phyloP scores from a whole-genome alignment of 2,797 vertebrate genomes.

The Clarias laeviceps region DNA sequence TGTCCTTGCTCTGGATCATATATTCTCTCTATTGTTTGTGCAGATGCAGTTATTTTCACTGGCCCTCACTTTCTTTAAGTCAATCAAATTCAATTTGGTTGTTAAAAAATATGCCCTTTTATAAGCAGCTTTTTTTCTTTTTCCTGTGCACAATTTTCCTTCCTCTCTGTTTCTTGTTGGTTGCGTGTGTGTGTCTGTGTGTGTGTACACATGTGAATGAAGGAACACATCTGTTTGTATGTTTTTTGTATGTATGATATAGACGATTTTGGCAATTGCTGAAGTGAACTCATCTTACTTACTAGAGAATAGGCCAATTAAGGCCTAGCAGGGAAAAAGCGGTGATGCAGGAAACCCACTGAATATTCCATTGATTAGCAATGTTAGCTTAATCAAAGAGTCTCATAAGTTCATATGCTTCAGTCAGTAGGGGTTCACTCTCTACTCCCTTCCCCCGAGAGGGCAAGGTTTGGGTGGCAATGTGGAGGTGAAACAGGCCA shows the following conservation, averaged over 20 bases:
- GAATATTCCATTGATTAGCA: slow-evolving; percentile 84
- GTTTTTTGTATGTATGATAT: slow-evolving; percentile 43
- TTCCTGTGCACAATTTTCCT: slow-evolving; percentile 18
- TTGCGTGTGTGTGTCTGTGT: slow-evolving; percentile 13
- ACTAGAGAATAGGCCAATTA: slow-evolving; percentile 81
- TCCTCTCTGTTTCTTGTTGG: not conserved
- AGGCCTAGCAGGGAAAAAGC: slow-evolving; percentile 68
- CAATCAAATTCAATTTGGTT: slow-evolving; percentile 53
- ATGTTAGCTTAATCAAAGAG: slow-evolving; percentile 77
- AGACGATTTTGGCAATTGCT: slow-evolving; percentile 59
- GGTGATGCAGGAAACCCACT: slow-evolving; percentile 79
- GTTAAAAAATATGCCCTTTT: slow-evolving; percentile 37
- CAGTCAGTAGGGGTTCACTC: slow-evolving; percentile 61
- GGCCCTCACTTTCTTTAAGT: slow-evolving; percentile 38
- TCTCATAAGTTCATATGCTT: slow-evolving; percentile 59
- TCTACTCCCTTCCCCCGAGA: slow-evolving; percentile 48
- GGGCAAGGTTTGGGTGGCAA: slow-evolving; percentile 58
- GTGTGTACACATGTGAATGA: slow-evolving; percentile 24
- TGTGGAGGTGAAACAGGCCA: slow-evolving; percentile 65
- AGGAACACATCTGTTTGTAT: slow-evolving; percentile 44
- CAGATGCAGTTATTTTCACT: slow-evolving; percentile 46
- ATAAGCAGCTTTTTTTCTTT: not conserved
- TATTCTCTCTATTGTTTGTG: slow-evolving; percentile 51
- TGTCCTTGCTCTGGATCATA: slow-evolving; percentile 45
- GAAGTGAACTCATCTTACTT: slow-evolving; percentile 78